phyloP scores from a whole-genome alignment of 2,888 invertebrate species.

The Branchipolynoe longqiensis region DNA sequence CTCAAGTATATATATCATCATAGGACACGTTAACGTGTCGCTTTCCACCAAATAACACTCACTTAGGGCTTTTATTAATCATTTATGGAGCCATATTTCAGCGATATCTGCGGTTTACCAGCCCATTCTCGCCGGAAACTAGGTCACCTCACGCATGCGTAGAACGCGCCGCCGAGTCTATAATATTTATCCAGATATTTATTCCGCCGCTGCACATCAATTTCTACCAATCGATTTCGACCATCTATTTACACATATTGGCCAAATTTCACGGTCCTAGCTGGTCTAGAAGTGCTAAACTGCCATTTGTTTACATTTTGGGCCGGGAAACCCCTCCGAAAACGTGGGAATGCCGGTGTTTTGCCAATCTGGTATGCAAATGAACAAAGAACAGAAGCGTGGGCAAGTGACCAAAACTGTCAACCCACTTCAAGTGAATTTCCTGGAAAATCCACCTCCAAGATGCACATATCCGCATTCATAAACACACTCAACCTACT shows the following conservation, averaged over 20 bases:
- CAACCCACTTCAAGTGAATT: conserved; percentile 28
- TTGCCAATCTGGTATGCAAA: conserved; percentile 60
- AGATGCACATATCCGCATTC: background rate
- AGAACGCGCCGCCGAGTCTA: conserved; percentile 35
- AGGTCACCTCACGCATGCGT: conserved; percentile 59
- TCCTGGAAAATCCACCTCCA: background rate
- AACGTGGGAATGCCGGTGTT: conserved; percentile 51
- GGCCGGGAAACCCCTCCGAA: conserved; percentile 39
- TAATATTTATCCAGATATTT: conserved; percentile 61
- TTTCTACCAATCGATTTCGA: conserved; percentile 38
- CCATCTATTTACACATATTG: background rate
- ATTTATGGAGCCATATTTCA: no score
- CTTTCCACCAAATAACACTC: no score
- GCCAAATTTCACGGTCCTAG: conserved; percentile 45
- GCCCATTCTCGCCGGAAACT: no score
- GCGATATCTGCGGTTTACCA: no score
- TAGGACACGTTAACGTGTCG: no score
- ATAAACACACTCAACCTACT: background rate
- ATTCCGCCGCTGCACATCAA: conserved; percentile 36
- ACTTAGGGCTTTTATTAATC: no score
- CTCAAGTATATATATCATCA: no score
- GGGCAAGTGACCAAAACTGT: conserved; percentile 50
- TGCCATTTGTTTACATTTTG: conserved; percentile 10
- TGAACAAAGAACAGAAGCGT: conserved; percentile 52
- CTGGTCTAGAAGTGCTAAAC: conserved; percentile 27